phyloP scores from a whole-genome alignment of 2,888 invertebrate genomes.

The Scaptomyza tumidula region DNA sequence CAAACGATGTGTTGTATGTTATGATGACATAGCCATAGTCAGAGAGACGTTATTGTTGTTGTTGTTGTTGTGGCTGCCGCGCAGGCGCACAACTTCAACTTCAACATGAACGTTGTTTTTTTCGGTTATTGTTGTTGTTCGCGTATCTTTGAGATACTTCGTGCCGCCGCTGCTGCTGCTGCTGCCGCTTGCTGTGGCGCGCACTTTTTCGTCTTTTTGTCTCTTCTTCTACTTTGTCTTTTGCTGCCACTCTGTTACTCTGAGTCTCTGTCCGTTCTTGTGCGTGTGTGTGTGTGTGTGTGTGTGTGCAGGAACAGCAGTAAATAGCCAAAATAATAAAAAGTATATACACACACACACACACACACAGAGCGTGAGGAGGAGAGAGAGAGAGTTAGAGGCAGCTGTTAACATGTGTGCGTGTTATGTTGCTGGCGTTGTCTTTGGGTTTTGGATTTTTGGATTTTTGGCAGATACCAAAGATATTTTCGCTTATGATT shows the following conservation, averaged over 20 bases:
- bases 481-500: conserved; percentile 31
- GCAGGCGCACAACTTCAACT: conserved; percentile 56
- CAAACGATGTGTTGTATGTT: conserved; percentile 9
- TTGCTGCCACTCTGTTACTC: conserved; percentile 21
- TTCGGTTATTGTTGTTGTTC: too few species aligned
- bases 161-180: conserved; percentile 15
- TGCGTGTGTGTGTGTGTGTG: conserved; percentile 14
- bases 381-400: neutral
- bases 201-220: conserved; percentile 46
- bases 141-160: conserved; percentile 62
- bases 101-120: conserved; percentile 12
- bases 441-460: conserved; percentile 26
- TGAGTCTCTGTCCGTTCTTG: neutral
- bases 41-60: conserved; percentile 14
- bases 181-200: conserved; percentile 51
- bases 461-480: conserved; percentile 46
- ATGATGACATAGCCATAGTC: conserved; percentile 70
- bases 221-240: conserved; percentile 52
- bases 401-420: conserved; percentile 61
- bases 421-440: conserved; percentile 54
- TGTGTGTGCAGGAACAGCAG: conserved; percentile 12
- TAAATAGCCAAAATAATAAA: conserved; percentile 16
- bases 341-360: conserved; percentile 19
- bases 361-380: neutral
- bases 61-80: conserved; percentile 32